Base-by-base conservation (phyloP, 2,888 invertebrate species). In the Noctua pronuba region DNA sequence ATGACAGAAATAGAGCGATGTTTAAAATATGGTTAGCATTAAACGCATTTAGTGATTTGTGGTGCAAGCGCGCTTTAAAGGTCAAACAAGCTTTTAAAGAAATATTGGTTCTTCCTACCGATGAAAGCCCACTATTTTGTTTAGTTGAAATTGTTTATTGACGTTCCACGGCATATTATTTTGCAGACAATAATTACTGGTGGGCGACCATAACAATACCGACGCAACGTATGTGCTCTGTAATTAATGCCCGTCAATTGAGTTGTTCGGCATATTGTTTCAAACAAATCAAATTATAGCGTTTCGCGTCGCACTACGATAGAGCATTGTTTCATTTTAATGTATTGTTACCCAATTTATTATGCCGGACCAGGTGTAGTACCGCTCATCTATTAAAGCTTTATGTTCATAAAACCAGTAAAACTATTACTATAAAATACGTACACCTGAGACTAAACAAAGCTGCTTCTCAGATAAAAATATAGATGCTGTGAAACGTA, bases 391-490 rank as follows among this genome's bases (percentile, higher is more conserved):
- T 41, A 68, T 64, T 35, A 60, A 77, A 78, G 31, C 35, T 67
- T 73, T 73, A 65, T 71, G n/a, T 72, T 74, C 71, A 74, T 77
- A 74, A 77, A 69, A 78, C 44, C 28, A 66, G 66, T 52, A 35
- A 60, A 80, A 80, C 62, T 75, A 78, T 80, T 60, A 78, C 38
- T 65, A 35, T 62, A 68, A 68, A 58, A 81, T 44, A 72, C 49
- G 58, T 77, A 60, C 69, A 86, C 70, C 72, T 79, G 75, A 88
- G 86, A 88, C 86, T 88, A 82, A 87, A 86, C 86, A 80, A 84
- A 84, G 68, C 58, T 66, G 65, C 55, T 77, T 75, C 62, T 44
- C 35, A 66, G 75, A 76, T 82, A 86, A 84, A 88, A 88, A 88
- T 88, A 86, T 76, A 77, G 66, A 55, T 76, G 72, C 71, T 80